These are phyloP conservation scores for Megaptera novaeangliae DNA, from an alignment of 2,113 vertebrate species.

Conservation along the genomic window DNA sequence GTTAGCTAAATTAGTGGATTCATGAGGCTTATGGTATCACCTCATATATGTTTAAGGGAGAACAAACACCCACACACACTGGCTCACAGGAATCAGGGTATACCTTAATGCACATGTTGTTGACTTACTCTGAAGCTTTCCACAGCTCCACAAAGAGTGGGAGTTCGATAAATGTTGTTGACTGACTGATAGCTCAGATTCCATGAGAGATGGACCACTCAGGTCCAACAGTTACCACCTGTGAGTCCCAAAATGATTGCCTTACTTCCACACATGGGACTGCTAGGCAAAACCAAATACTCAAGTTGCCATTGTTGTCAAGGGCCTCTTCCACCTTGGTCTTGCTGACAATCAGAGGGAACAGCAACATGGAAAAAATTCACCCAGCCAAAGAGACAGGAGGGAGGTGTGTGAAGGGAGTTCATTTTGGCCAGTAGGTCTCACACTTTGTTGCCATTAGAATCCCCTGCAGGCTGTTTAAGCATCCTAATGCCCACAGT, in stretches of 20 bases:
- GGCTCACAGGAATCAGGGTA: not conserved
- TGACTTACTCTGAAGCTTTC: not conserved
- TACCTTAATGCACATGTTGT: not conserved
- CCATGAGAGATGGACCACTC: not conserved
- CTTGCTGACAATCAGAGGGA: not conserved
- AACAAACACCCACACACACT: not conserved
- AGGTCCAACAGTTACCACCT: not conserved
- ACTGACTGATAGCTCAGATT: not conserved
- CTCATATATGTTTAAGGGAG: not conserved
- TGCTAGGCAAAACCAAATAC: not conserved
- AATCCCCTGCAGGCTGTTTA: not conserved
- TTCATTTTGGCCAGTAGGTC: not conserved
- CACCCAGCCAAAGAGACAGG: not conserved
- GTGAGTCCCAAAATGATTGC: not conserved
- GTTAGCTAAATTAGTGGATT: not conserved
- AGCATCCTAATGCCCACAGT: not conserved
- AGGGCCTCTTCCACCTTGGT: not conserved
- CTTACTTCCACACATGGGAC: not conserved
- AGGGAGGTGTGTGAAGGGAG: fast-evolving
- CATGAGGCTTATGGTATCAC: not conserved
- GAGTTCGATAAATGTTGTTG: not conserved
- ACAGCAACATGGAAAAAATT: not conserved
- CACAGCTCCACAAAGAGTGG: not conserved
- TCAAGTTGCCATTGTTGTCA: not conserved
- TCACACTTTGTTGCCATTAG: not conserved